Base-by-base conservation (phyloP, 2,888 invertebrate genomes). In the Drosophila prolongata region DNA sequence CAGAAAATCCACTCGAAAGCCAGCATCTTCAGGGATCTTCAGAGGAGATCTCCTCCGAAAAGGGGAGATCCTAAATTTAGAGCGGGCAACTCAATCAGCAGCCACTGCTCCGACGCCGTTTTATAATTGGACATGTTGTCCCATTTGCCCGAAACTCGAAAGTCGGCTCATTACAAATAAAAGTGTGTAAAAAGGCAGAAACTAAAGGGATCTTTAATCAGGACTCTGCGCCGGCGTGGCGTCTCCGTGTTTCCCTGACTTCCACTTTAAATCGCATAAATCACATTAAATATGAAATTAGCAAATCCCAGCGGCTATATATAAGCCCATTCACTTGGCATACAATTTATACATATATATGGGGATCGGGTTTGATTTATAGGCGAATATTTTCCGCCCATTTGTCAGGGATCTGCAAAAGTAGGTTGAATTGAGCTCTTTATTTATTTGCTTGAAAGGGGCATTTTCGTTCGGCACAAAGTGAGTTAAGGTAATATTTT, bases 11-110 rank as follows among this genome's bases (percentile, higher is more conserved):
- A 27, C 27, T 24, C 24, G 37, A 34, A 38, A 37, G 27, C 30
- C 42, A 24, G 42, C 54, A 58, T 24, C 24, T 24, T 24, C 24
- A 24, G 24, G 4, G 24, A 24, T 24, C 24, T 24, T 24, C 4
- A 24, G 24, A 0, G 24, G 24, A 24, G 53, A 35, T 52, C 27
- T 53, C 47, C 67, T 37, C 38, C 40, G 11, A 42, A 35, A 43
- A n/a, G 60, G 43, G 19, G 37, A 42, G 49, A 47, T 42, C 58
- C 73, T 82, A 78, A 77, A 84, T 76, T 80, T 75, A 87, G 80
- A 79, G 61, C 65, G 13, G 38, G 84, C 87, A 78, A 81, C 84
- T 84, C 87, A 86, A 87, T 87, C 84, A 84, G 73, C 84, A 78
- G 73, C 49, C 64, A 24, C 46, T 74, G 72, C 74, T 69, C 75